Base-by-base conservation (phyloP, 2,888 invertebrate species). In the Cerastis rubricosa region DNA sequence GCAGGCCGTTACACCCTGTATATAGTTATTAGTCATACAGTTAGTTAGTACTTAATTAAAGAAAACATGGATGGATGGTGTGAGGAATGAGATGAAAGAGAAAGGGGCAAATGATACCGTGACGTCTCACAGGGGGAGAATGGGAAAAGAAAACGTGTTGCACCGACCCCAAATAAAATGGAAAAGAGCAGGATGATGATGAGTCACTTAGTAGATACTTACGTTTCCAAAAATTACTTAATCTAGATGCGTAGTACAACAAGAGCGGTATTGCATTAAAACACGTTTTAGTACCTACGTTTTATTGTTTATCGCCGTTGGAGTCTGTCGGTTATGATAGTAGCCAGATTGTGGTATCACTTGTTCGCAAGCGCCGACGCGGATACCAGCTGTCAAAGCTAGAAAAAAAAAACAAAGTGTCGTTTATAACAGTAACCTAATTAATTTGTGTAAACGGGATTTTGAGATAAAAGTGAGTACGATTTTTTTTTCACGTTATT, bases 241-340 rank as follows among this genome's bases (percentile, higher is more conserved):
- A 66, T 29, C 25, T 17, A 57, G 17, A 7, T 12, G 35, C 51
- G 65, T 45, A 43, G 64, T 47, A 14, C 2, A 54, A n/a, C 35
- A 54, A 22, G 19, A 67, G 57, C 67, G n/a, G 35, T 40, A 19
- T 8, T 29, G 11, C 49, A 76, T 35, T 14, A 29, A 69, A 81
- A 66, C 25, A 51, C 49, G 57, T 29, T n/a, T n/a, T n/a, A n/a
- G n/a, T n/a, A n/a, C n/a, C n/a, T n/a, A 66, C 59, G 35, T 61
- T 61, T 54, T 45, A 40, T 51, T 61, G 71, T 71, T 82, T 83
- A 65, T 73, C 43, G 63, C n/a, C 35, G 35, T 43, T 80, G 81
- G 80, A 71, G 76, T 65, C 74, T 47, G 81, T 22, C 67, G 76
- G 45, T 59, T 19, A 22, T 68, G 85, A 83, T 83, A 84, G 49